Evolutionary conservation across 30 jellyfish, hydroid and myxozoan genomes (phyloP), one percentile per base, ranked within the genome.

Genomic region (Calvadosia cruxmelitensis): DNA sequence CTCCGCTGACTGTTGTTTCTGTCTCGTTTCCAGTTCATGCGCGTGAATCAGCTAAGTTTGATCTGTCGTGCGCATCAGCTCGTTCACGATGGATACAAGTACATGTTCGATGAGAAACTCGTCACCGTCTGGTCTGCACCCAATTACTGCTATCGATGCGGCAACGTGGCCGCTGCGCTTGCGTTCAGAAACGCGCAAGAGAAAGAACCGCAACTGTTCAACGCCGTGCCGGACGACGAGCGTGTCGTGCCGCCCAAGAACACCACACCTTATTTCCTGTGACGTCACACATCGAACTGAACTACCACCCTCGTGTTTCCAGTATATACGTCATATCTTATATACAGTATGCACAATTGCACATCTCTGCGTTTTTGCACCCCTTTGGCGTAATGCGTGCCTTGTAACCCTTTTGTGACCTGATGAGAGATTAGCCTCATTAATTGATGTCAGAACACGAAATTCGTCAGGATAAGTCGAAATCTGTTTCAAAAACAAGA

Each of bases 111-210:
- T 51, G 84, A 70, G 27, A 78, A 90, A 34, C 72, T 90, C 50
- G 99, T 90, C 29, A 90, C 99, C 0, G 95, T 90, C 30, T 90
- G 99, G 99, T 90, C 99, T 42, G 99, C 99, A 1, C 99, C 99
- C 2, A 90, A 90, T 42, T 90, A 90, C 68, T 90, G 99, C 64
- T 90, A 90, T 64, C 95, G 99, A 0, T 90, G 99, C 52, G 99
- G 95, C 15, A 90, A 90, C 67, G 77, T 90, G 1, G 99, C 99
- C 16, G 95, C 99, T 0, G 93, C 77, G 25, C 78, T 90, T 23
- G 91, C 92, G 25, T 90, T 90, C 63, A 78, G 84, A 10, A 91
- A 75, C 76, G 92, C 99, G 1, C 52, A 76, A 33, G 52, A 34
- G 53, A 65, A 90, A 42, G 92, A 90, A 52, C 84, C 99, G 23